phyloP scores from a whole-genome alignment of 1,140 invertebrate species.

The Drosophila asahinai region DNA sequence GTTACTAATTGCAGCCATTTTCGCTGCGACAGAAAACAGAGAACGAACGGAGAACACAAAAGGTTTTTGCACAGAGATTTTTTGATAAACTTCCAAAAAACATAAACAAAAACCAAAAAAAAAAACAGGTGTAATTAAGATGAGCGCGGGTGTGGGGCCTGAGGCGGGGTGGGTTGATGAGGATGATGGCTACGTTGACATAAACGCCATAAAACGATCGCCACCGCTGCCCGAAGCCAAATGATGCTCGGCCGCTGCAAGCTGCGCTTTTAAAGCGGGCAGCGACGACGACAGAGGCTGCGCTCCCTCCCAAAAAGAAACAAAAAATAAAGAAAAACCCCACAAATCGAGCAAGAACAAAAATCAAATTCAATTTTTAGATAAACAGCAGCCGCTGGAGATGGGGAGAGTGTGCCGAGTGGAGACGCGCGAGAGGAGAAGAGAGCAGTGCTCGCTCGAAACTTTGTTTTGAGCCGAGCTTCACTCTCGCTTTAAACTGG shows the following conservation, averaged over 20 bases:
- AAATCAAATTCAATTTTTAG: slow-evolving; percentile 46
- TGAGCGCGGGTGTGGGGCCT: background rate
- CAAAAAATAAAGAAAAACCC: slow-evolving; percentile 25
- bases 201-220: slow-evolving; percentile 40
- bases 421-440: background rate
- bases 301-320: background rate
- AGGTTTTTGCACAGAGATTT: slow-evolving; percentile 48
- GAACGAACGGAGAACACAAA: slow-evolving; percentile 9
- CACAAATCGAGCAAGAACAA: slow-evolving; percentile 38
- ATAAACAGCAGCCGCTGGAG: slow-evolving; percentile 30
- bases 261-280: slow-evolving; percentile 62
- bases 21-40: slow-evolving; percentile 3
- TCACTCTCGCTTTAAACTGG: slow-evolving; percentile 26
- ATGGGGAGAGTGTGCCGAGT: background rate
- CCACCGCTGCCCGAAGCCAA: slow-evolving; percentile 44
- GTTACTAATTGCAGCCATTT: slow-evolving; percentile 26
- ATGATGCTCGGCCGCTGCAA: slow-evolving; percentile 53
- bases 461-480: slow-evolving; percentile 15
- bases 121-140: slow-evolving; percentile 43
- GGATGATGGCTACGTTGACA: slow-evolving; percentile 46
- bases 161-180: background rate
- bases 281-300: slow-evolving; percentile 4
- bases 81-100: slow-evolving; percentile 38
- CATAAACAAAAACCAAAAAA: slow-evolving; percentile 1
- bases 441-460: slow-evolving; percentile 6